Evolutionary conservation across 92 coral and sea anemone genomes (phyloP), one percentile per base, ranked within the genome.

Genomic region (Bergia puertoricense): DNA sequence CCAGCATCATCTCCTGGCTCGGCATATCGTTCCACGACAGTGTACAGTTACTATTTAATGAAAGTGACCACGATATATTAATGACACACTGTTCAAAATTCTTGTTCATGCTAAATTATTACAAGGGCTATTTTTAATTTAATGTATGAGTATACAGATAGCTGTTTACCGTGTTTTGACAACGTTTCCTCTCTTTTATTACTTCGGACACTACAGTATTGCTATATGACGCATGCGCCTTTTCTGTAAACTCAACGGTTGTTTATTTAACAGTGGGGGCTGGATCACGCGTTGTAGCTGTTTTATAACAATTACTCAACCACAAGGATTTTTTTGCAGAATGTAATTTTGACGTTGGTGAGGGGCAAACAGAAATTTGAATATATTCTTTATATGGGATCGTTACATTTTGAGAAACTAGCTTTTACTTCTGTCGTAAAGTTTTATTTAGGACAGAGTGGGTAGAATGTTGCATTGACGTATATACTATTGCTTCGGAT

Each of bases 381-480:
- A 74, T 74, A 74, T 38, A 40, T 40, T 74, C 22, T 40, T 16
- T 14, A 62, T 13, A 54, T 74, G 77, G 77, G 77, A 38, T 37
- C 15, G 43, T 76, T 40, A 6, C 8, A 76, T 40, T 16, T 11
- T 59, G 22, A 40, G 40, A 3, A 80, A 37, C 14, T 30, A 43
- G 41, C 20, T 81, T 81, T 81, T 38, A 4, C 5, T 6, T 41
- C 42, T 82, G 86, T 66, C 76, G 51, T 68, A 81, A 40, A 65
- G 59, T 40, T 82, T n/a, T 82, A 82, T 66, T 65, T 66, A 66
- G 76, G 86, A n/a, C 86, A 82, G 86, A 82, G 40, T 81, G 10
- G 38, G 65, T 79, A 39, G 8, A 79, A 77, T n/a, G 13, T 65
- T 81, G 56, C 73, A 57, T 62, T 67, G 76, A 82, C 57, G 39